Conservation (phyloP, 2,888 invertebrate genomes). For the Leptopilina syphax region DNA sequence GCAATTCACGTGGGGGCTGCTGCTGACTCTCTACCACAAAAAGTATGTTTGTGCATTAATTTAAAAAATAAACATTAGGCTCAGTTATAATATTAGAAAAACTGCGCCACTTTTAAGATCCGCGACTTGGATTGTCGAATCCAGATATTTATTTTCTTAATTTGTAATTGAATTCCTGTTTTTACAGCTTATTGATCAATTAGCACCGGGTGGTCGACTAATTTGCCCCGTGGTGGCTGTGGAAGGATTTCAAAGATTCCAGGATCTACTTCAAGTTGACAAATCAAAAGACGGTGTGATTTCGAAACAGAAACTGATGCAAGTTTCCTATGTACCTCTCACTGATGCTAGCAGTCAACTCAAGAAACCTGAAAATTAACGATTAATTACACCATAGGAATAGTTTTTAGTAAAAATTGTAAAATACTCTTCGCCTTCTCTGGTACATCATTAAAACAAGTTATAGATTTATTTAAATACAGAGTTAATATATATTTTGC, state of each 20-base stretch:
- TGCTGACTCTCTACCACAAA: slow-evolving; percentile 86
- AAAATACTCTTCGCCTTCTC: background rate
- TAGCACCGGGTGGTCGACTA: slow-evolving; percentile 94
- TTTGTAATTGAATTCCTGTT: background rate
- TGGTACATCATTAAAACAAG: no score
- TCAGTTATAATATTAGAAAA: no score
- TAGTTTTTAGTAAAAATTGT: background rate
- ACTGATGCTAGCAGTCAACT: slow-evolving; percentile 89
- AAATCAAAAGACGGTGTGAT: slow-evolving; percentile 89
- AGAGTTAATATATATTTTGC: no score
- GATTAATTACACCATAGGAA: background rate
- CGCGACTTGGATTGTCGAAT: no score
- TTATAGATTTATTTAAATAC: no score
- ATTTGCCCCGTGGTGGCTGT: slow-evolving; percentile 94
- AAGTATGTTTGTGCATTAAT: slow-evolving; percentile 78
- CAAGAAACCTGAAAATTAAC: slow-evolving; percentile 13
- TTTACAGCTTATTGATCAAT: slow-evolving; percentile 86
- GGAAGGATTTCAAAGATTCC: slow-evolving; percentile 85
- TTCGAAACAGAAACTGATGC: slow-evolving; percentile 89
- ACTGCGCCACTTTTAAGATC: no score
- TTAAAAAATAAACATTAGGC: no score
- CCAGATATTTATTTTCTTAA: background rate
- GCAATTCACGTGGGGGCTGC: slow-evolving; percentile 97
- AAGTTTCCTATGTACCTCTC: slow-evolving; percentile 97
- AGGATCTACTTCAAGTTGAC: slow-evolving; percentile 85